Evolutionary conservation across 2,797 vertebrate species (phyloP).

Genomic region (Morus bassanus): DNA sequence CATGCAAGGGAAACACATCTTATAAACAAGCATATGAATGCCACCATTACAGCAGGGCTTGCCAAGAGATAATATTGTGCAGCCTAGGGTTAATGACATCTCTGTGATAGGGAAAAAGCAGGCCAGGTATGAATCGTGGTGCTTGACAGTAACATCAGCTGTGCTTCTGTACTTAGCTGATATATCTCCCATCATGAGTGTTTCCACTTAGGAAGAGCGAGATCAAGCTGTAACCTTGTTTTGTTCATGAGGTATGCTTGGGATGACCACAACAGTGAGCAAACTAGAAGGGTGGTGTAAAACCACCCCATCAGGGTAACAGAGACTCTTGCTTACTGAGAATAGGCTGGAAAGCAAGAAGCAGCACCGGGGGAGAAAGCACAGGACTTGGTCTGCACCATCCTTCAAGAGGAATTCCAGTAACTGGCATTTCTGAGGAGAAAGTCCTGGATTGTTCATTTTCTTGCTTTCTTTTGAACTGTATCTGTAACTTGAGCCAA

Average conservation of each 20-base stretch:
- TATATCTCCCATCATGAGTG: accelerated
- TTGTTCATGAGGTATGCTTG: background rate
- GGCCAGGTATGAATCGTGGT: background rate
- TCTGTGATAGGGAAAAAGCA: background rate
- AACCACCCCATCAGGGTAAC: background rate
- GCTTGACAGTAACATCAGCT: background rate
- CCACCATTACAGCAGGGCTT: background rate
- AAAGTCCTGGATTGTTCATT: background rate
- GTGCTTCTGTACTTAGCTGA: background rate
- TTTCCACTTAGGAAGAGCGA: background rate
- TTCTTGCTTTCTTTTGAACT: background rate
- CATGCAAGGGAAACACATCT: background rate
- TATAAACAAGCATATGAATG: background rate
- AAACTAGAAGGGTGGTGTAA: background rate
- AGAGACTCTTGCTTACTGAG: background rate
- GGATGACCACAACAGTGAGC: background rate
- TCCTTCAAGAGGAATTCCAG: background rate
- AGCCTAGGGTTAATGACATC: background rate
- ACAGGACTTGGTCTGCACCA: background rate
- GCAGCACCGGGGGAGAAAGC: background rate
- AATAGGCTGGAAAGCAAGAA: background rate
- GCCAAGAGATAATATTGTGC: background rate
- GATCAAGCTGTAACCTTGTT: background rate
- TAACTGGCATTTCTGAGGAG: background rate
- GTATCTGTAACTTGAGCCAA: background rate